Conservation (phyloP, 2,888 invertebrate species). For the Phania funesta region DNA sequence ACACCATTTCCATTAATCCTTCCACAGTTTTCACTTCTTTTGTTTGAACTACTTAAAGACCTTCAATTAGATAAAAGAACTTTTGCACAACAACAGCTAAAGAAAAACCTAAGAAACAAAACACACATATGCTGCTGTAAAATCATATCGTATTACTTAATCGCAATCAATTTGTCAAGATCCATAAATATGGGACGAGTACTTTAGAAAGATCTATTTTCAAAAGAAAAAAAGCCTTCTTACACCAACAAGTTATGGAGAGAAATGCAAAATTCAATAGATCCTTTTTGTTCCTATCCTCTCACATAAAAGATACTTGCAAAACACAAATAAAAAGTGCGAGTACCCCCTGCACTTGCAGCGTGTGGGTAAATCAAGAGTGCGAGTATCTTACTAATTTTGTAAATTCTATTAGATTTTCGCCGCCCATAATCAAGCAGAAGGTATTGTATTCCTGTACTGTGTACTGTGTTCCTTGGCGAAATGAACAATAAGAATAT, state of each 20-base stretch:
- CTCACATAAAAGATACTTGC: slow-evolving; percentile 16
- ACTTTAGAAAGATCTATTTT: no score
- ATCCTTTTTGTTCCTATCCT: background rate
- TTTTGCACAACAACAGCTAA: slow-evolving; percentile 5
- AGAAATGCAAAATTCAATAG: slow-evolving; percentile 1
- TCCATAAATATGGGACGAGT: no score
- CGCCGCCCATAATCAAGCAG: slow-evolving; percentile 43
- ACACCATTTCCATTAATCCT: slow-evolving; percentile 44
- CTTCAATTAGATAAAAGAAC: slow-evolving; percentile 15
- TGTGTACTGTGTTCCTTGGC: slow-evolving; percentile 15
- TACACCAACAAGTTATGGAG: background rate
- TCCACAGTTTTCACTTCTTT: slow-evolving; percentile 28
- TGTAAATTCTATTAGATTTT: slow-evolving; percentile 45
- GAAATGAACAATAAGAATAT: slow-evolving; percentile 36
- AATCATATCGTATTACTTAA: slow-evolving; percentile 65
- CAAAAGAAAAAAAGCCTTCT: no score
- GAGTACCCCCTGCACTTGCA: slow-evolving; percentile 41
- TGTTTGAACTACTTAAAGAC: slow-evolving; percentile 10
- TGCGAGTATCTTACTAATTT: slow-evolving; percentile 59
- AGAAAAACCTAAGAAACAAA: background rate
- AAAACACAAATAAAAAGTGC: background rate
- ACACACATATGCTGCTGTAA: slow-evolving; percentile 31
- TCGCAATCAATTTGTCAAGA: slow-evolving; percentile 66
- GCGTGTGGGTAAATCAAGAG: slow-evolving; percentile 52
- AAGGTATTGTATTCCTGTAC: slow-evolving; percentile 1